Evolutionary conservation across 2,797 vertebrate genomes (phyloP), one percentile per base, ranked within the genome.

Genomic region (Zalophus californianus): DNA sequence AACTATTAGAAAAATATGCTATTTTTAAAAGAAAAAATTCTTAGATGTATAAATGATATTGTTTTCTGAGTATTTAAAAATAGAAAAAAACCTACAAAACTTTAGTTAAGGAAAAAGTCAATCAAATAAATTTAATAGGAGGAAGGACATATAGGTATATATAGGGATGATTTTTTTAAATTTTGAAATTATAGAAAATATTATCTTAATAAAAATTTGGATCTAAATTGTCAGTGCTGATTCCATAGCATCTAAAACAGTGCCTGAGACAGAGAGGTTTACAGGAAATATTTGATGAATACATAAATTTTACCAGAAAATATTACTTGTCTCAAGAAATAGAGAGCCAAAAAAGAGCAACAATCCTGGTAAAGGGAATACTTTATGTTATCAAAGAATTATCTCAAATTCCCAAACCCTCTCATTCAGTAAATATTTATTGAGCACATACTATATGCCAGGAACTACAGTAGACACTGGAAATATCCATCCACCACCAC

Each of bases 51-150:
- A 90, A 80, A 58, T 82, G 25, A 14, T 23, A 68, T 54, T 70
- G 12, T 68, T 96, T 94, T 90, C 32, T 58, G 21, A 77, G 77
- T 90, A 48, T 44, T 75, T n/a, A 15, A 90, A 70, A 87, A 10
- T 35, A 23, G 20, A 5, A 32, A 75, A 79, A 87, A 70, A 27
- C 13, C 7, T 27, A 79, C 25, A 91, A 95, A 58, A 83, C 8
- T 66, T 75, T 35, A 90, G 54, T 56, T 64, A 77, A 92, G 84
- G 10, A 64, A 89, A 72, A 79, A 48, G 16, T 48, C 72, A 48
- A 48, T 27, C 44, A 77, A 32, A 73, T 72, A 48, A 32, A 62
- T 85, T 54, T 83, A 54, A 48, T n/a, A 56, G 83, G 10, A 91
- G 8, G 90, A 86, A 88, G 16, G 14, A 92, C 11, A 85, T 89